phyloP scores from a whole-genome alignment of 2,797 vertebrate genomes.

The Orestias chungarensis region DNA sequence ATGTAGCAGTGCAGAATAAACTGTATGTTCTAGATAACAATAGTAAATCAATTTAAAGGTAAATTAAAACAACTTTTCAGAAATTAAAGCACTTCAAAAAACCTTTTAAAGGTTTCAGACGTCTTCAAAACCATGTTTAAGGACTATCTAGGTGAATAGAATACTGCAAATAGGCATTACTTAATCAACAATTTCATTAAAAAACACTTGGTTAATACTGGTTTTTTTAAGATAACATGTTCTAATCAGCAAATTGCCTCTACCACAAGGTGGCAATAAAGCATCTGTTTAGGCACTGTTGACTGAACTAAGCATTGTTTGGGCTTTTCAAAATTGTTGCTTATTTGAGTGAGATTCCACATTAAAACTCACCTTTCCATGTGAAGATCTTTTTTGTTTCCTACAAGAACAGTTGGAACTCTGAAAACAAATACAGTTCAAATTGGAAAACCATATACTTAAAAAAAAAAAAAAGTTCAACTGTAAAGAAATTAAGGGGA shows the following conservation, averaged over 20 bases:
- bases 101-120: neutral
- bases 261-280: neutral
- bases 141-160: neutral
- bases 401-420: conserved; percentile 88
- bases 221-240: neutral
- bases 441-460: neutral
- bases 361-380: conserved; percentile 79
- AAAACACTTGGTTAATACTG: no score
- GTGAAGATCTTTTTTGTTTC: conserved; percentile 90
- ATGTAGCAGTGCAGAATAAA: neutral
- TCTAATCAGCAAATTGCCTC: neutral
- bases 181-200: no score
- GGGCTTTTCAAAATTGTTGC: neutral
- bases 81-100: neutral
- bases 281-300: neutral
- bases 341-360: neutral
- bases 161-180: neutral
- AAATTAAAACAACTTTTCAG: neutral
- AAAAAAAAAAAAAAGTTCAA: neutral
- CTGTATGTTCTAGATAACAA: neutral
- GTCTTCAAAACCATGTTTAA: neutral
- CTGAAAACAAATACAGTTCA: conserved; percentile 63
- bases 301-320: neutral
- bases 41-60: neutral
- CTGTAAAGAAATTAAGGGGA: conserved; percentile 47